These are phyloP conservation scores for Opisthocomus hoazin DNA, from an alignment of 2,113 vertebrate genomes.

Conservation along the genomic window DNA sequence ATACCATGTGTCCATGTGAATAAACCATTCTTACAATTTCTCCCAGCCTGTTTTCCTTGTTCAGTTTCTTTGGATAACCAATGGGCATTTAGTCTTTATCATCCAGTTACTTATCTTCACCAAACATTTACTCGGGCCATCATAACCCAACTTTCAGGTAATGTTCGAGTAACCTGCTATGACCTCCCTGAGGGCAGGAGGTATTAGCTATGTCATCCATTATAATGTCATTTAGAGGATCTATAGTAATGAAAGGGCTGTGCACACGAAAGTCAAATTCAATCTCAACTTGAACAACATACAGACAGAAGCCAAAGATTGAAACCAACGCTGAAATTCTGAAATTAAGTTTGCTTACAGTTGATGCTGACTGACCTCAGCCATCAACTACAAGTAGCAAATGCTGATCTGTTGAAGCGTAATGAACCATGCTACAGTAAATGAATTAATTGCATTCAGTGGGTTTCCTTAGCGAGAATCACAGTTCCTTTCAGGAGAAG, in stretches of 20 bases:
- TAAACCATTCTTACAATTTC: not conserved
- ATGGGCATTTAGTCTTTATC: not conserved
- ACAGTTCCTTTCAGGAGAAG: not conserved
- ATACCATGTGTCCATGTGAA: not conserved
- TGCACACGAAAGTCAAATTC: not conserved
- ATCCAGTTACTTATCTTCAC: conserved; percentile 1
- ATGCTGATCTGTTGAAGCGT: not conserved
- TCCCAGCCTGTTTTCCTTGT: not conserved
- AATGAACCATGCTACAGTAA: not conserved
- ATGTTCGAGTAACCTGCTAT: not conserved
- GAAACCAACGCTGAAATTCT: not conserved
- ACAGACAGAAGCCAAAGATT: not conserved
- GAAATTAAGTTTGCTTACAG: not conserved
- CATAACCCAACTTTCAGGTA: not conserved
- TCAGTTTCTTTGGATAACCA: not conserved
- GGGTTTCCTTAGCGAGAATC: not conserved
- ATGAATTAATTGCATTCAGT: not conserved
- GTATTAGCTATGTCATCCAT: not conserved
- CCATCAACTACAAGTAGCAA: not conserved
- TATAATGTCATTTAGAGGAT: not conserved
- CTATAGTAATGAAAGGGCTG: not conserved
- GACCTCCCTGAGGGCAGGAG: not conserved
- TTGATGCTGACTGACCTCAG: not conserved
- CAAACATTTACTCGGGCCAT: conserved; percentile 4
- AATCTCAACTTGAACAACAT: not conserved